Percentiles rank a stretch among this genome's conserved stretches.
Evolutionary conservation across 2,888 invertebrate genomes (phyloP).

Genomic region (Chromoteleia sp.): DNA sequence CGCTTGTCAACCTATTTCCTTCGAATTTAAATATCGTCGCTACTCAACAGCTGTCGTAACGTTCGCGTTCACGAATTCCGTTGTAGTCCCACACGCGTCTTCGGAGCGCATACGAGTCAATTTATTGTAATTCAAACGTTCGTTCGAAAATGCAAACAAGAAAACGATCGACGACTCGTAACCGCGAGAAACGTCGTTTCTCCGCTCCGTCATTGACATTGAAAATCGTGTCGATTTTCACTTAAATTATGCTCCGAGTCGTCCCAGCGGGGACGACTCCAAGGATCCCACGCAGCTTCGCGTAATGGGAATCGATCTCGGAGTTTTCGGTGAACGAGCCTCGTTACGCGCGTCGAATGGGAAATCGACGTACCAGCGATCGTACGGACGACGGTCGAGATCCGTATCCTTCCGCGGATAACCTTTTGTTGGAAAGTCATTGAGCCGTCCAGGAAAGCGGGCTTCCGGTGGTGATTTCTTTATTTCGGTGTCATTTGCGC

Average conservation of each 20-base stretch:
- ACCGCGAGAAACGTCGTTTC: constrained; percentile 25
- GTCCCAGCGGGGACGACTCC: background rate
- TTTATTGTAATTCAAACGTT: background rate
- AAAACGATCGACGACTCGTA: background rate
- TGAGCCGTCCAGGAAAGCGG: constrained; percentile 47
- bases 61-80: background rate
- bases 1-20: background rate
- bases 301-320: constrained; percentile 1
- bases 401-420: constrained; percentile 8
- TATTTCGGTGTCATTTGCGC: constrained; percentile 53
- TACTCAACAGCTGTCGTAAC: constrained; percentile 33
- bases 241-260: constrained; percentile 39
- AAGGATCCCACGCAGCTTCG: constrained; percentile 22
- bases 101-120: too few species aligned
- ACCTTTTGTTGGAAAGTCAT: constrained; percentile 47
- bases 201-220: constrained; percentile 17
- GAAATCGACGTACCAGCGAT: constrained; percentile 23
- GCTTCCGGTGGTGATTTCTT: constrained; percentile 57
- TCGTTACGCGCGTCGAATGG: constrained; percentile 7
- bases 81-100: constrained; percentile 3
- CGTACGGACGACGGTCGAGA: constrained; percentile 5
- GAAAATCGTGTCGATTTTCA: constrained; percentile 44
- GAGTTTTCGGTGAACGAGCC: constrained; percentile 15
- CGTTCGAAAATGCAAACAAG: constrained; percentile 10
- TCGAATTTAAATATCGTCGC: constrained; percentile 14